phyloP scores from a whole-genome alignment of 2,797 vertebrate genomes.

The Trachurus trachurus region DNA sequence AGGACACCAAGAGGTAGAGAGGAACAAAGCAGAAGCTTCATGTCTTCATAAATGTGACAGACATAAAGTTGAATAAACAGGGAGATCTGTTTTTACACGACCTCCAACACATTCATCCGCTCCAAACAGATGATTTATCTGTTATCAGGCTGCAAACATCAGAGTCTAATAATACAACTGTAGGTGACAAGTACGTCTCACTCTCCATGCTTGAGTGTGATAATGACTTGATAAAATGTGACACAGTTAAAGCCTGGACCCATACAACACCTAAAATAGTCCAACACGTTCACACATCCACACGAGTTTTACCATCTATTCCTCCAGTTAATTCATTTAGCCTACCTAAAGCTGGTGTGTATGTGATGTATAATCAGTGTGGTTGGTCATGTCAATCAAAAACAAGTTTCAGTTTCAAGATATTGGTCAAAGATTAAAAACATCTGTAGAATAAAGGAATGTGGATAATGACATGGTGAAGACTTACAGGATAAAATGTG shows the following conservation, averaged over 20 bases:
- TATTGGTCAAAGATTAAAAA: background rate
- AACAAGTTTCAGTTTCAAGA: background rate
- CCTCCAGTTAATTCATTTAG: background rate
- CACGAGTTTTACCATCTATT: background rate
- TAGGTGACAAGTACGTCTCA: background rate
- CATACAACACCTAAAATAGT: background rate
- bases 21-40: too few species aligned
- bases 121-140: background rate
- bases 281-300: background rate
- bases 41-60: too few species aligned
- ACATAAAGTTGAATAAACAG: too few species aligned
- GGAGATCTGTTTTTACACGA: too few species aligned
- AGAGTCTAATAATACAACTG: background rate
- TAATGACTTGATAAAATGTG: background rate
- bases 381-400: background rate
- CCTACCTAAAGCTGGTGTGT: too few species aligned
- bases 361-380: too few species aligned
- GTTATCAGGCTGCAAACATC: background rate
- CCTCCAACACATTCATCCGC: background rate
- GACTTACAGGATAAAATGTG: background rate
- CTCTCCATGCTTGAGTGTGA: background rate
- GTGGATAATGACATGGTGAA: background rate
- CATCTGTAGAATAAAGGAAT: background rate
- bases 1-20: background rate
- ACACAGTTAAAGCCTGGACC: background rate